Evolutionary conservation across 2,888 invertebrate species (phyloP).

Genomic region (Andrena camellia): DNA sequence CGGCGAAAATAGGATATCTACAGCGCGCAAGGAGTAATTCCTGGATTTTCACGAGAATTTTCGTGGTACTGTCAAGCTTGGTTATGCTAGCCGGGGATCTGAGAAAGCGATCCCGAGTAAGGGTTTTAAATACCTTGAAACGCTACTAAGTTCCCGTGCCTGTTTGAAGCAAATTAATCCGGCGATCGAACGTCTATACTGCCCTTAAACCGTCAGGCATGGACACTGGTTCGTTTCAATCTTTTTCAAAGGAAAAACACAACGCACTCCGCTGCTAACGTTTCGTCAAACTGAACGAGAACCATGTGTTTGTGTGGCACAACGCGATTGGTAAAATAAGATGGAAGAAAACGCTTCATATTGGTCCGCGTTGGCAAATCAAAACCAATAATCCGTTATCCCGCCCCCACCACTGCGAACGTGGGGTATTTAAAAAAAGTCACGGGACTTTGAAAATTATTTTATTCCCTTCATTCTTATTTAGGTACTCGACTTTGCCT

Average conservation of each 20-base stretch:
- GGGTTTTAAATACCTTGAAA: constrained; percentile 1
- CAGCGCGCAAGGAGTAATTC: constrained; percentile 1
- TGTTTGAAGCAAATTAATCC: constrained; percentile 35
- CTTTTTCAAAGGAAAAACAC: constrained; percentile 60
- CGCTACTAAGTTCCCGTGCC: constrained; percentile 51
- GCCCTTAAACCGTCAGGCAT: constrained; percentile 56
- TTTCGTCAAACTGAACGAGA: constrained; percentile 52
- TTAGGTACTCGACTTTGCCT: too few relatives aligned
- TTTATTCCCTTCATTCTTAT: too few relatives aligned
- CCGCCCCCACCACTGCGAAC: neutral
- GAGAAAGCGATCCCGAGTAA: constrained; percentile 12
- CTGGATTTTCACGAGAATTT: constrained; percentile 23
- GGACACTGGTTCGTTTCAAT: constrained; percentile 27
- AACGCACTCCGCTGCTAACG: constrained; percentile 27
- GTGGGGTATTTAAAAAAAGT: neutral
- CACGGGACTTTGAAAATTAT: too few relatives aligned
- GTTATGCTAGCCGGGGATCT: constrained; percentile 73
- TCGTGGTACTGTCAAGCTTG: constrained; percentile 69
- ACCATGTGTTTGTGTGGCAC: constrained; percentile 82
- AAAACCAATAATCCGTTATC: constrained; percentile 48
- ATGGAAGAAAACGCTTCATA: constrained; percentile 39
- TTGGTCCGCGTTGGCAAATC: constrained; percentile 80
- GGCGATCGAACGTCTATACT: constrained; percentile 27
- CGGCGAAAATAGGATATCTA: neutral
- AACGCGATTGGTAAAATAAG: constrained; percentile 74